phyloP scores from a whole-genome alignment of 2,797 vertebrate genomes.

The Silurus aristotelis region DNA sequence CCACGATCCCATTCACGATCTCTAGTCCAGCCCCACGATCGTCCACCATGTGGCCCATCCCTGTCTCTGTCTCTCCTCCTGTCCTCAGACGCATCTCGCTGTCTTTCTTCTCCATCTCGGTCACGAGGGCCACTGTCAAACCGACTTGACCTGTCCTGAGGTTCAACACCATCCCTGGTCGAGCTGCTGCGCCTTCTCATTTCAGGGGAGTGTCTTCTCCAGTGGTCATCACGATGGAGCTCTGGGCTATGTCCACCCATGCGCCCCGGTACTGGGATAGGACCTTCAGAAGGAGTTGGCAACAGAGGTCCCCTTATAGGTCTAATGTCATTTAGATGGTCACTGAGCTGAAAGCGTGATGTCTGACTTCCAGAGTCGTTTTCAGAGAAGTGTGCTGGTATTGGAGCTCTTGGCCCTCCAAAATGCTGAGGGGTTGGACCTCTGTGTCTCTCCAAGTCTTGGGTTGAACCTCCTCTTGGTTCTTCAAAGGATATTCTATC shows the following conservation, averaged over 20 bases:
- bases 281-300: constrained; percentile 80
- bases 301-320: constrained; percentile 84
- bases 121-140: constrained; percentile 83
- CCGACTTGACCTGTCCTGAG: constrained; percentile 79
- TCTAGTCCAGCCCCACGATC: constrained; percentile 85
- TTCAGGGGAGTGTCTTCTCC: constrained; percentile 78
- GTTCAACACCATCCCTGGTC: constrained; percentile 80
- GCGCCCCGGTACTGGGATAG: constrained; percentile 64
- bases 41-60: constrained; percentile 71
- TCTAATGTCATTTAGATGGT: constrained; percentile 76
- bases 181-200: constrained; percentile 75
- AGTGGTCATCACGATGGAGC: constrained; percentile 77
- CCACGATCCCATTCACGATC: constrained; percentile 76
- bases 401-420: constrained; percentile 65
- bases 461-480: constrained; percentile 64
- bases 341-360: constrained; percentile 82
- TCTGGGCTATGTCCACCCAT: constrained; percentile 84
- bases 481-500: constrained; percentile 85
- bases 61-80: constrained; percentile 84
- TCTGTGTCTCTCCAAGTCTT: constrained; percentile 67
- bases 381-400: constrained; percentile 70
- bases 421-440: constrained; percentile 68
- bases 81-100: constrained; percentile 81
- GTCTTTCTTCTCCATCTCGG: constrained; percentile 78
- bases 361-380: constrained; percentile 68